Base-by-base conservation (phyloP, 2,113 vertebrate species). In the Grammomys dolichurus region DNA sequence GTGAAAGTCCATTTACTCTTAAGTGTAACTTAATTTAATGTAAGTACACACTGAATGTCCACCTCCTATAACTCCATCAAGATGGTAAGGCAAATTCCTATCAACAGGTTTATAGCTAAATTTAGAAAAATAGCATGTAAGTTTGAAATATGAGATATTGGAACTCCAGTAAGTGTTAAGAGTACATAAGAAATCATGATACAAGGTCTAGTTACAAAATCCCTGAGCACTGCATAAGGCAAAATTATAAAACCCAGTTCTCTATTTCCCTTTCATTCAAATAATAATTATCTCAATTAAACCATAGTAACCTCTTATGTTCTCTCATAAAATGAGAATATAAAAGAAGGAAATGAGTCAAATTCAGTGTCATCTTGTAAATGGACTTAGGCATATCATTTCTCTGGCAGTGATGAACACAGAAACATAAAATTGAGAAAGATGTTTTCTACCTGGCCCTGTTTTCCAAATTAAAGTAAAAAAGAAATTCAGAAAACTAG, bases 91-190 rank as follows among this genome's bases (percentile, higher is more conserved):
- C 8, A 72, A 17, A 76, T 82, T 8, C 31, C 31, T 85, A 46
- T 17, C 24, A 63, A 84, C 78, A 91, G 1, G 3, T 19, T 54
- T 87, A n/a, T 3, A 76, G 48, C 67, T 8, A 73, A 67, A 87
- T 93, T 78, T 95, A 70, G 31, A 91, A 84, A 87, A 78, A 69
- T 67, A 28, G 48, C 40, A 84, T 43, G 48, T 14, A 80, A 65
- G 31, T 56, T 31, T 90, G 31, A 91, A 87, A 26, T 40, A 5
- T 40, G 84, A 84, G 36, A 11, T 90, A 19, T 46, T 63, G 36
- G 8, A 92, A 95, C 4, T 33, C 70, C 10, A 48, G 13, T 26
- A 69, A 60, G 28, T 78, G 31, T 78, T 65, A 78, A 51, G 43
- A 90, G 43, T 43, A 43, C 1, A 60, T 28, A 63, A 46, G 91